Conservation (phyloP, 2,113 vertebrate genomes). For the Oncorhynchus tshawytscha region DNA sequence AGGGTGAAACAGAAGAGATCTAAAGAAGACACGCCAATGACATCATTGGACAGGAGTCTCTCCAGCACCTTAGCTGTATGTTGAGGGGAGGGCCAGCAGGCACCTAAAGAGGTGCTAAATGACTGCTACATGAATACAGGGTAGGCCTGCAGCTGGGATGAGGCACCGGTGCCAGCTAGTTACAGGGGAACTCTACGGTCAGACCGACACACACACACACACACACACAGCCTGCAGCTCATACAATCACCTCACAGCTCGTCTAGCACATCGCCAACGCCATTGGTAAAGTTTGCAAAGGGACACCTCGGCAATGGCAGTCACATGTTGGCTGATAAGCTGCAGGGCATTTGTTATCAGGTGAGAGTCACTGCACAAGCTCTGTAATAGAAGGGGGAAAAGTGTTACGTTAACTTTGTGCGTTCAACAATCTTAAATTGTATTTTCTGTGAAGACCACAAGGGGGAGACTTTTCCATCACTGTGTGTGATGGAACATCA, state of each 20-base stretch:
- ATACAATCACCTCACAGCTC: no score
- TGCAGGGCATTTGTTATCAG: no score
- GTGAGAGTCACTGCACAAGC: no score
- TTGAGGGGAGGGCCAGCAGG: not conserved
- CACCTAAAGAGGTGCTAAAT: not conserved
- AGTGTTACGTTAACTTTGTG: no score
- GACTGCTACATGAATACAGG: not conserved
- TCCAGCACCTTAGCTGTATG: no score
- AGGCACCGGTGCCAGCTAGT: not conserved
- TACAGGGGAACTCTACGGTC: not conserved
- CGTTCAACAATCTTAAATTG: not conserved
- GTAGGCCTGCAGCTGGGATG: not conserved
- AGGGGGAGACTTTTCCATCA: slow-evolving; percentile 1
- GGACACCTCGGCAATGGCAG: not conserved
- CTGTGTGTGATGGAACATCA: not conserved
- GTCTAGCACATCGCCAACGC: not conserved
- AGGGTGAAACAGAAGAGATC: no score
- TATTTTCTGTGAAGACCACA: not conserved
- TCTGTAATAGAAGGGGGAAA: no score
- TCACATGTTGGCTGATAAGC: not conserved
- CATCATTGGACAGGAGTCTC: no score
- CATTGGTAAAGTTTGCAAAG: not conserved
- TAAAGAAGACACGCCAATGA: no score
- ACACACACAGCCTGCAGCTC: not conserved
- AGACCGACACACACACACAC: not conserved